Conservation (phyloP, 64 coral and sea anemone genomes). For the Exaiptasia diaphana region DNA sequence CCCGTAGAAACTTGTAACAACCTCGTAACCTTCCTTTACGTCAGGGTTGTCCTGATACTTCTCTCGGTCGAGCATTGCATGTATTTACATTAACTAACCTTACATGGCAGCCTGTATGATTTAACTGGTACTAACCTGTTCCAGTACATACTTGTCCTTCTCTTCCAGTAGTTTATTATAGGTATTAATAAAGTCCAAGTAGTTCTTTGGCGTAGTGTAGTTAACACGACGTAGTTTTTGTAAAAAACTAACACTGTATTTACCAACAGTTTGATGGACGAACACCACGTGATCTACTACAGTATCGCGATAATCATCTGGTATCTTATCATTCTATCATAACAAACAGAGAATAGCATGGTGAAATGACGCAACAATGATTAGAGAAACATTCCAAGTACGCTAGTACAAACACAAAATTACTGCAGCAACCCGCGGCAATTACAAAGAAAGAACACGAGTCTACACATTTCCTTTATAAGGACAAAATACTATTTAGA, state of each 20-base stretch:
- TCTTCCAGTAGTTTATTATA: constrained; percentile 95
- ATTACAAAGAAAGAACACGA: neutral
- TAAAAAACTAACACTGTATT: constrained; percentile 80
- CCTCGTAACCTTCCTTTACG: too few species aligned
- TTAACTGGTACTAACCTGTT: constrained; percentile 83
- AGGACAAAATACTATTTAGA: neutral
- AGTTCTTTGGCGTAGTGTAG: constrained; percentile 97
- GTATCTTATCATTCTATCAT: constrained; percentile 96
- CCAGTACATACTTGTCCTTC: constrained; percentile 96
- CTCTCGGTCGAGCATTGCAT: too few species aligned
- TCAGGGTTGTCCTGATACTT: too few species aligned
- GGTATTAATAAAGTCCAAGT: constrained; percentile 97
- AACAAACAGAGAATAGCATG: neutral
- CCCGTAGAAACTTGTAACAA: too few species aligned
- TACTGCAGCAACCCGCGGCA: neutral
- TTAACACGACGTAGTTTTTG: constrained; percentile 93
- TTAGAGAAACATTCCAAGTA: too few species aligned
- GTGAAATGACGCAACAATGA: too few species aligned
- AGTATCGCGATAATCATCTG: constrained; percentile 80
- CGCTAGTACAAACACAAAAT: too few species aligned
- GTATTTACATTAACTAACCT: too few species aligned
- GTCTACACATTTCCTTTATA: neutral
- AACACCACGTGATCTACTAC: constrained; percentile 97
- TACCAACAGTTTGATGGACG: constrained; percentile 93
- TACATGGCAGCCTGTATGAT: too few species aligned